Base-by-base conservation (phyloP, 2,113 vertebrate species). In the Apus apus region DNA sequence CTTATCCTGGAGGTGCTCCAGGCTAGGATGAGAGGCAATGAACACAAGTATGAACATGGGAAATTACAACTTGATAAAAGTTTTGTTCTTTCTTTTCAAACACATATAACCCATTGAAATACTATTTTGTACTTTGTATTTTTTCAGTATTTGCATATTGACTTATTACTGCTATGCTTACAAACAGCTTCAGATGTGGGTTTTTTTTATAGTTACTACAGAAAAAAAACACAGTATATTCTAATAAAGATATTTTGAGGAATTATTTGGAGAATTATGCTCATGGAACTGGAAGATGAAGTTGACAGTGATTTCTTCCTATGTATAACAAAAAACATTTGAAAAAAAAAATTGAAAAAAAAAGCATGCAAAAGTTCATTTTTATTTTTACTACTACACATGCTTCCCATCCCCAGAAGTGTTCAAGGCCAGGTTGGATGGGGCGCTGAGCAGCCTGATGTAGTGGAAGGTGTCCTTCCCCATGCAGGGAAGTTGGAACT, bases 21-120 rank as follows among this genome's bases (percentile, higher is more conserved):
- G 19, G 65, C 34, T 74, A 66, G 17, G 36, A 54, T 7, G 27
- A 74, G 40, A 67, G 32, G 34, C 18, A 71, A 60, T 1, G 2
- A 87, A 57, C 6, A 30, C 8, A 57, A 73, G 27, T 2, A 1
- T 1, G 2, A 87, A 87, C n/a, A 53, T 0, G 2, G 20, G 60
- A 92, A 85, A 57, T 11, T 30, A 32, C 27, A 67, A 19, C 22
- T 50, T 46, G 18, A 27, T 46, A 14, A 23, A 81, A 90, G 34
- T 15, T 86, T 65, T 50, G 21, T 50, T 50, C 48, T 23, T 50
- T 50, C 21, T 50, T 50, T 50, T 50, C 22, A 50, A 50, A 20
- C 22, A 23, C 48, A 22, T 23, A 4, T 26, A 66, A 50, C 7
- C 3, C 11, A 34, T 2, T 34, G 71, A 66, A 83, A 58, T 67